phyloP scores from a whole-genome alignment of 2,888 invertebrate species.

The Hyposoter dolosus region DNA sequence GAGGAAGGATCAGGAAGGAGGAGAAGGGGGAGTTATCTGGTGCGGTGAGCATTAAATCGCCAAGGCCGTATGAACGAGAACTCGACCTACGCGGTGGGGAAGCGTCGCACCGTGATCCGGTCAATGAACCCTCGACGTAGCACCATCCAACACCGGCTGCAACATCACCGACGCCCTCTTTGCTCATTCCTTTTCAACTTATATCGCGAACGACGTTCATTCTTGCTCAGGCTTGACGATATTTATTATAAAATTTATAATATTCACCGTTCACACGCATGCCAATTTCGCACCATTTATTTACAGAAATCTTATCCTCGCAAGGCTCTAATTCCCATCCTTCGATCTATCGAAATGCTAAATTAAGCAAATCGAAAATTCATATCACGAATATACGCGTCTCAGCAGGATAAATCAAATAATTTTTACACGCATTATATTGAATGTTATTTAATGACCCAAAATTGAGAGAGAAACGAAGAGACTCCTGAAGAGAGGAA shows the following conservation, averaged over 20 bases:
- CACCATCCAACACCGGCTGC: constrained; percentile 66
- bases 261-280: background rate
- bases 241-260: background rate
- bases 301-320: background rate
- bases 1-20: constrained; percentile 44
- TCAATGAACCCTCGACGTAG: constrained; percentile 79
- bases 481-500: background rate
- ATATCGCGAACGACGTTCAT: constrained; percentile 28
- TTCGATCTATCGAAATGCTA: background rate
- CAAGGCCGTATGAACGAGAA: constrained; percentile 81
- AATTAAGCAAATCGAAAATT: background rate
- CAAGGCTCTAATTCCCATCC: background rate
- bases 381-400: background rate
- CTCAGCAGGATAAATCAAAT: background rate
- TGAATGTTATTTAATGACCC: background rate
- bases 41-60: constrained; percentile 83
- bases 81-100: constrained; percentile 72
- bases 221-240: constrained; percentile 20
- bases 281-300: background rate
- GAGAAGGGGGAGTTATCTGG: constrained; percentile 82
- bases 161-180: constrained; percentile 53
- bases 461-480: background rate
- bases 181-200: constrained; percentile 32
- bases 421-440: background rate
- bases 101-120: constrained; percentile 78